Conservation (phyloP, 2,113 vertebrate species). For the Podiceps cristatus region DNA sequence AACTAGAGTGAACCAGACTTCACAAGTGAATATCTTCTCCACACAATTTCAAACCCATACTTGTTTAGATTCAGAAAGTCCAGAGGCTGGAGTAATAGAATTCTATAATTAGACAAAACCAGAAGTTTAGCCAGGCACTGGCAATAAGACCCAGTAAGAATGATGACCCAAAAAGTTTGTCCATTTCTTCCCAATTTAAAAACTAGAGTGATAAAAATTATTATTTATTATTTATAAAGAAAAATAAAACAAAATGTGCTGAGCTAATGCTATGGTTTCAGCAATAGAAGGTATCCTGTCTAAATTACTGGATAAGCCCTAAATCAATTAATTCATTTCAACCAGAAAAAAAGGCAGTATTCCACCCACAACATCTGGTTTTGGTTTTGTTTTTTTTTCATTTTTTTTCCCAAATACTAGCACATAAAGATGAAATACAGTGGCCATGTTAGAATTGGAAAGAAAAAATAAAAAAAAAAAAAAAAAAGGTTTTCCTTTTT, state of each 20-base stretch:
- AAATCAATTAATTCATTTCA: slow-evolving; percentile 2
- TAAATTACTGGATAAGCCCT: background rate
- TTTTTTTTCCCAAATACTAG: background rate
- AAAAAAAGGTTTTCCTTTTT: background rate
- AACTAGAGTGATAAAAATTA: background rate
- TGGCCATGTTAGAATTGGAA: background rate
- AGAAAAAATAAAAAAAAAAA: background rate
- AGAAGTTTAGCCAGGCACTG: background rate
- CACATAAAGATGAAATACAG: background rate
- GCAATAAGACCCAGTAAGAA: background rate
- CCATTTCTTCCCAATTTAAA: background rate
- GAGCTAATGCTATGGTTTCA: background rate
- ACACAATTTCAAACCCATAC: background rate
- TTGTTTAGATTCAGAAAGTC: background rate
- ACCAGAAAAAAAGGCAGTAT: background rate
- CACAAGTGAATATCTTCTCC: background rate
- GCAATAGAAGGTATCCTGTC: background rate
- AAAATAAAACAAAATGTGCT: background rate
- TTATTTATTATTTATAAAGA: background rate
- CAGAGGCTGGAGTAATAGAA: background rate
- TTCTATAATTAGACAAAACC: background rate
- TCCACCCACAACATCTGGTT: background rate
- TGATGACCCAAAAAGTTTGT: background rate
- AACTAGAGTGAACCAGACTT: too few species aligned
- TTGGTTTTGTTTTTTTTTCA: background rate